These are phyloP conservation scores for Ditylenchus dipsaci DNA, from an alignment of 1,140 invertebrate genomes.

Conservation along the genomic window DNA sequence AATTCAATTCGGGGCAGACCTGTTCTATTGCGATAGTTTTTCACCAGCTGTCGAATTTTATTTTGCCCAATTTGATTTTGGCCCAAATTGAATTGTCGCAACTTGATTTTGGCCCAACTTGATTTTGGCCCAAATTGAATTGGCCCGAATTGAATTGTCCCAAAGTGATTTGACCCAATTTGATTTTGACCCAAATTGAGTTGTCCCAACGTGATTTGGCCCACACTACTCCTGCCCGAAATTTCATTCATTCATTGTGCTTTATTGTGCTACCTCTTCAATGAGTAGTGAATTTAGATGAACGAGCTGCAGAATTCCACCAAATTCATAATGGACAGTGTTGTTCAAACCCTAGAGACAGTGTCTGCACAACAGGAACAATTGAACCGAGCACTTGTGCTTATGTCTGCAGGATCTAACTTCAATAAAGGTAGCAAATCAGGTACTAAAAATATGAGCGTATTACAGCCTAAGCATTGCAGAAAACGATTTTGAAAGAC, in stretches of 20 bases:
- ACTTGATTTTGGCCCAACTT: too few relatives aligned
- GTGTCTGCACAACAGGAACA: slow-evolving; percentile 46
- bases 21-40: too few relatives aligned
- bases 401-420: slow-evolving; percentile 14
- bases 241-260: background rate
- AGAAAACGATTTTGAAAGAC: slow-evolving; percentile 43
- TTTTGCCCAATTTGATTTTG: too few relatives aligned
- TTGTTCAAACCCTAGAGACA: slow-evolving; percentile 41
- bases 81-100: too few relatives aligned
- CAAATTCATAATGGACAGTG: slow-evolving; percentile 51
- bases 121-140: too few relatives aligned
- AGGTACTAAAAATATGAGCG: background rate
- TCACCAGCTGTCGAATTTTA: too few relatives aligned
- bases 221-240: background rate
- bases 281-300: slow-evolving; percentile 11
- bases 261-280: background rate
- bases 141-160: too few relatives aligned
- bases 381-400: slow-evolving; percentile 38
- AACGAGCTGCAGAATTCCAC: slow-evolving; percentile 45
- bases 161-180: too few relatives aligned
- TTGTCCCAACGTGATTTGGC: too few relatives aligned
- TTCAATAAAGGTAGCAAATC: slow-evolving; percentile 2
- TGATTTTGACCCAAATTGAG: too few relatives aligned
- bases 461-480: background rate
- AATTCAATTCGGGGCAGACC: too few relatives aligned